Evolutionary conservation across 2,888 invertebrate species (phyloP).

Genomic region (Mantis religiosa): DNA sequence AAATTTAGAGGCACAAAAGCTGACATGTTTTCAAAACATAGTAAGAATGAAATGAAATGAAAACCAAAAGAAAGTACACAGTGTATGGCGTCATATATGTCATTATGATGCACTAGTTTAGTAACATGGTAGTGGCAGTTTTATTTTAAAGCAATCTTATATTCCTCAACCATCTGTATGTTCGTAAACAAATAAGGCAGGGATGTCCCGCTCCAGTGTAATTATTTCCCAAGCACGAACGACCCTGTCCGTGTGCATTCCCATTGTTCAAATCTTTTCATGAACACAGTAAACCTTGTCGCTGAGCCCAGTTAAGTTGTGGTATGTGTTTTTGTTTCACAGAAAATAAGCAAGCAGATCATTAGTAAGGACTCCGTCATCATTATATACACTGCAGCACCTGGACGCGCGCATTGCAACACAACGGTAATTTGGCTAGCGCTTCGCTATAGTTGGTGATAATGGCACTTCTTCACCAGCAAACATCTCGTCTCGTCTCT

Average conservation of each 20-base stretch:
- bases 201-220: neutral
- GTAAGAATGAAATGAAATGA: too few species aligned
- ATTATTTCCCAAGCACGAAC: neutral
- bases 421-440: neutral
- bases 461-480: neutral
- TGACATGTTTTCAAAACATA: too few species aligned
- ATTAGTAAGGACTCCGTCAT: neutral
- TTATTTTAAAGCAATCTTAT: too few species aligned
- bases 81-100: too few species aligned
- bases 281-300: neutral
- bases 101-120: too few species aligned
- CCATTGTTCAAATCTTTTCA: neutral
- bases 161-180: too few species aligned
- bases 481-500: too few species aligned
- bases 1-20: too few species aligned
- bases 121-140: too few species aligned
- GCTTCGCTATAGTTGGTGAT: neutral
- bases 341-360: neutral
- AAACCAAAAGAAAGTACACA: too few species aligned
- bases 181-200: too few species aligned
- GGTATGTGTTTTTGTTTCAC: neutral
- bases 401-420: neutral
- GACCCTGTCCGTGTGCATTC: neutral
- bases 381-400: neutral
- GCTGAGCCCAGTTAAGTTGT: neutral